Conservation (phyloP, 1,140 invertebrate species). For the Drosophila aff. region DNA sequence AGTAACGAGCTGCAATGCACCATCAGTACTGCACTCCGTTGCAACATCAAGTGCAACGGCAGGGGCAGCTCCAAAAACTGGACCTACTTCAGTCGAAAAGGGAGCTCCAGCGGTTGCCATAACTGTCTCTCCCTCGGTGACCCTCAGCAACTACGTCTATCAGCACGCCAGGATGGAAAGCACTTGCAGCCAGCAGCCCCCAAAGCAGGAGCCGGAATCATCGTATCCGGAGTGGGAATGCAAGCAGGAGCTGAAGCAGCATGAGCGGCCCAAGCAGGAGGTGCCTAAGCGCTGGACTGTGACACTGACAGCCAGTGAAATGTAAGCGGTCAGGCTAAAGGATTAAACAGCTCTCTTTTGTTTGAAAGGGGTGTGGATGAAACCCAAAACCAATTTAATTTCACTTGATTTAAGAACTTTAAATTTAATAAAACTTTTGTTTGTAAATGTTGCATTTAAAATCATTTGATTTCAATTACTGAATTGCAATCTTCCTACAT, state of each 20-base stretch:
- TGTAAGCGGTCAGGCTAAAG: neutral
- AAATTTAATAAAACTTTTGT: neutral
- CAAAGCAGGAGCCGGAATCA: conserved; percentile 8
- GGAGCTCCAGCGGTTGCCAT: neutral
- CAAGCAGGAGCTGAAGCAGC: neutral
- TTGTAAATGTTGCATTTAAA: neutral
- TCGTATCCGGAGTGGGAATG: conserved; percentile 10
- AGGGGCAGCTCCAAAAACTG: neutral
- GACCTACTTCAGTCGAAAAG: conserved; percentile 9
- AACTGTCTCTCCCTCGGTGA: conserved; percentile 11
- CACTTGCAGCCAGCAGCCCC: conserved; percentile 16
- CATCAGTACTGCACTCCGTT: conserved; percentile 17
- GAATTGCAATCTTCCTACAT: neutral
- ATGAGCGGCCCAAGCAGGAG: neutral
- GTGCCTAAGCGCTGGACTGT: conserved; percentile 13
- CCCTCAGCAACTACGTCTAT: conserved; percentile 52
- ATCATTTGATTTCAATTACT: neutral
- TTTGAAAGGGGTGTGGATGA: neutral
- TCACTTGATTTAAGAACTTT: neutral
- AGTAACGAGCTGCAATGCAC: conserved; percentile 39
- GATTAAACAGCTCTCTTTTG: neutral
- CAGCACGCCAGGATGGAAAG: conserved; percentile 33
- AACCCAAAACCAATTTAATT: neutral
- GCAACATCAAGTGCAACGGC: neutral
- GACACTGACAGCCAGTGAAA: conserved; percentile 14